Percentiles rank a stretch among this genome's conserved stretches.
Evolutionary conservation across 2,888 invertebrate genomes (phyloP).

Genomic region (Andricus curvator): DNA sequence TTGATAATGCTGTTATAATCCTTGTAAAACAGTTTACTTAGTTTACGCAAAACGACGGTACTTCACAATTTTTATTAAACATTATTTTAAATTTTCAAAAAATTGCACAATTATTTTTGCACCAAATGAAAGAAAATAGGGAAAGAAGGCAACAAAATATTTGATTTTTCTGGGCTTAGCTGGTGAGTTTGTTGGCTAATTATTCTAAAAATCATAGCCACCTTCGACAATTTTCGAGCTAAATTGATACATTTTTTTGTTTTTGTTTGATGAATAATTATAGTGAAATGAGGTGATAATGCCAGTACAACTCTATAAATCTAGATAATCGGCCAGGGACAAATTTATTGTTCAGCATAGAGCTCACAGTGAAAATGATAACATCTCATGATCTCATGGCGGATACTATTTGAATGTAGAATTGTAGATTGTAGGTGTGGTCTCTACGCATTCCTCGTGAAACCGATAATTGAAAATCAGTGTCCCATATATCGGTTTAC

Average conservation of each 20-base stretch:
- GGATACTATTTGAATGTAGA: conserved; percentile 59
- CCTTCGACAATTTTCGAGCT: too few species aligned
- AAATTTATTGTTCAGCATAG: conserved; percentile 52
- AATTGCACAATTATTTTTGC: too few species aligned
- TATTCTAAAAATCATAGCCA: too few species aligned
- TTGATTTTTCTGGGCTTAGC: too few species aligned
- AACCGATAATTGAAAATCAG: conserved; percentile 68
- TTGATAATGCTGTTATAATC: too few species aligned
- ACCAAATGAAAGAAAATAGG: too few species aligned
- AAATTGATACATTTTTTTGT: background rate
- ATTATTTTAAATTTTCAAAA: too few species aligned
- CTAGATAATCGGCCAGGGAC: background rate
- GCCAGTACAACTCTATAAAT: background rate
- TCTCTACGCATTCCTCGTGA: conserved; percentile 58
- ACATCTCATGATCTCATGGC: conserved; percentile 67
- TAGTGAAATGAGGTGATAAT: background rate
- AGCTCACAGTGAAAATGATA: conserved; percentile 56
- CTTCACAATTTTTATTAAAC: too few species aligned
- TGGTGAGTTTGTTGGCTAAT: too few species aligned
- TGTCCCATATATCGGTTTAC: conserved; percentile 64
- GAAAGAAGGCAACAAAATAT: too few species aligned
- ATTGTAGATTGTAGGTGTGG: conserved; percentile 53
- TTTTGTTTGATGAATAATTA: background rate
- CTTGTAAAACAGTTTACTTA: too few species aligned
- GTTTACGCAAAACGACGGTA: too few species aligned